These are phyloP conservation scores for Tenualosa ilisha DNA, from an alignment of 2,797 vertebrate species.

Conservation along the genomic window DNA sequence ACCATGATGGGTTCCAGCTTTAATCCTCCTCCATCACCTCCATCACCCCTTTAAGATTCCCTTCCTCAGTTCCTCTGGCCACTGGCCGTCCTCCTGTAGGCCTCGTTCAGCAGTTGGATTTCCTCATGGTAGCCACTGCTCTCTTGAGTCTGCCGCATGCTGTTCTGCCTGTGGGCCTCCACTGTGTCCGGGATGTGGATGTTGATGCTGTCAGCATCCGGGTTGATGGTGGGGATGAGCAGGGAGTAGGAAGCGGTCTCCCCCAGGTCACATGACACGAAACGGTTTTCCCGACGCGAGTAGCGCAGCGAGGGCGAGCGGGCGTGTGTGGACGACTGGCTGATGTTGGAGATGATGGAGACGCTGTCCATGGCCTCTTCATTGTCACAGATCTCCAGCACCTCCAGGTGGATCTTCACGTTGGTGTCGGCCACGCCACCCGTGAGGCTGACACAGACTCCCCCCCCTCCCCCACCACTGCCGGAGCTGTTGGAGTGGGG, in stretches of 20 bases:
- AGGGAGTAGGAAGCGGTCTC: constrained; percentile 96
- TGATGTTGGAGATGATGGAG: constrained; percentile 97
- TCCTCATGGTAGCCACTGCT: constrained; percentile 88
- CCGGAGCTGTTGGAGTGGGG: constrained; percentile 63
- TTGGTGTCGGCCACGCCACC: constrained; percentile 81
- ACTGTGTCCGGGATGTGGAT: constrained; percentile 97
- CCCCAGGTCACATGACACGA: constrained; percentile 92
- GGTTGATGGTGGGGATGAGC: constrained; percentile 86
- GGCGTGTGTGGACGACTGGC: constrained; percentile 90
- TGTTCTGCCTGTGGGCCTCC: constrained; percentile 93
- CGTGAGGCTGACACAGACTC: constrained; percentile 58
- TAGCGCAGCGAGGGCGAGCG: constrained; percentile 94
- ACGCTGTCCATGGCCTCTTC: constrained; percentile 96
- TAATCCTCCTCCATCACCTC: background rate
- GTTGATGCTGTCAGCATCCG: constrained; percentile 84
- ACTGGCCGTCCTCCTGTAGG: constrained; percentile 81
- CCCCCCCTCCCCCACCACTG: constrained; percentile 52
- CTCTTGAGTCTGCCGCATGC: constrained; percentile 82
- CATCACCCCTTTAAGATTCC: background rate
- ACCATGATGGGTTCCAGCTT: background rate
- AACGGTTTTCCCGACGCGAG: constrained; percentile 93
- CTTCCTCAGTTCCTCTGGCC: constrained; percentile 39
- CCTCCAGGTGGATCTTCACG: constrained; percentile 96
- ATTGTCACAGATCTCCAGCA: constrained; percentile 96
- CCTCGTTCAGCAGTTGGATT: constrained; percentile 92